Evolutionary conservation across 2,888 invertebrate genomes (phyloP).

Genomic region (Papilio demoleus): DNA sequence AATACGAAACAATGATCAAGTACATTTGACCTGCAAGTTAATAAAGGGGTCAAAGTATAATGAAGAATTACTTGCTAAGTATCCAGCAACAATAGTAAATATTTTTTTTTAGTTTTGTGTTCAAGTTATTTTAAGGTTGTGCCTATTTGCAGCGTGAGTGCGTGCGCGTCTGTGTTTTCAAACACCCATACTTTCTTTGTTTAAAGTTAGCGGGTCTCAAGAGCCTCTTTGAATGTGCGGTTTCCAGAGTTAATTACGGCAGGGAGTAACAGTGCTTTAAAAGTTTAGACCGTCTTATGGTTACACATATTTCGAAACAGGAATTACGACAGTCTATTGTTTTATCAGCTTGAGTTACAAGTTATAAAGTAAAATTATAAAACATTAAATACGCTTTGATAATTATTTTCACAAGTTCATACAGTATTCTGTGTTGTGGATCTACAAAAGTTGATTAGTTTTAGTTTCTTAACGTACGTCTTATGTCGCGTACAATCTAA

Average conservation of each 20-base stretch:
- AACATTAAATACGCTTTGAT: background rate
- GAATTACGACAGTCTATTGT: slow-evolving; percentile 4
- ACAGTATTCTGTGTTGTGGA: no score
- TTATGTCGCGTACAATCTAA: no score
- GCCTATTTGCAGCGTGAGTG: slow-evolving; percentile 2
- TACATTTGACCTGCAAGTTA: background rate
- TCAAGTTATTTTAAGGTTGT: background rate
- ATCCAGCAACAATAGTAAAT: background rate
- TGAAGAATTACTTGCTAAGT: background rate
- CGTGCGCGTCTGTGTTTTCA: slow-evolving; percentile 13
- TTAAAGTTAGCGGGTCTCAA: slow-evolving; percentile 25
- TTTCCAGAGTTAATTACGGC: slow-evolving; percentile 37
- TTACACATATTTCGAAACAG: slow-evolving; percentile 19
- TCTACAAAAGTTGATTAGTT: background rate
- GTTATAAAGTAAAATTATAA: background rate
- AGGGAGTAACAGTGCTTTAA: slow-evolving; percentile 6
- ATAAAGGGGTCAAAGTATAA: background rate
- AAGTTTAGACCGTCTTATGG: slow-evolving; percentile 1
- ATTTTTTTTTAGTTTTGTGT: background rate
- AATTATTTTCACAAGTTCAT: background rate
- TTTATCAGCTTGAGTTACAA: background rate
- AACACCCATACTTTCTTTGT: slow-evolving; percentile 36
- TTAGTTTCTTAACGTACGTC: background rate
- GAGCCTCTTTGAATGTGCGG: slow-evolving; percentile 27
- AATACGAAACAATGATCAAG: background rate